A percentile compares a stretch with the other conserved stretches of the same genome.
Evolutionary conservation across 2,888 invertebrate genomes (phyloP).

Genomic region (Sturmia bella): DNA sequence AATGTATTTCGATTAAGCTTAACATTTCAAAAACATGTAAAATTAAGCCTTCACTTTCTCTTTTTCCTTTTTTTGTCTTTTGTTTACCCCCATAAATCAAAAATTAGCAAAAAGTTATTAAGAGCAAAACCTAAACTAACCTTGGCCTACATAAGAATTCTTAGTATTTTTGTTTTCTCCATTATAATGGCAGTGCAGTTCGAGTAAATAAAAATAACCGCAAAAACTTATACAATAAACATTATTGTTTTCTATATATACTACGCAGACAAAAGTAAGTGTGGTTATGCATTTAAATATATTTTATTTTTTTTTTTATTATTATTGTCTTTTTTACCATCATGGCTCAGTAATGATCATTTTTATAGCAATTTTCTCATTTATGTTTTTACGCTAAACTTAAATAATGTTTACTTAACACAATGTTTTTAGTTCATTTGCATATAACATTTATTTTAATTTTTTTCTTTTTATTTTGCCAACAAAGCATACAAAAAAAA

Average conservation of each 20-base stretch:
- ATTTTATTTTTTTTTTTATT: slow-evolving; percentile 6
- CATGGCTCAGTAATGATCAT: slow-evolving; percentile 19
- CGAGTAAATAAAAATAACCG: slow-evolving; percentile 23
- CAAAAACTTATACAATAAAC: slow-evolving; percentile 15
- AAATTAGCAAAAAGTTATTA: not conserved
- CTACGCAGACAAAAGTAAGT: not conserved
- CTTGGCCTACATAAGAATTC: slow-evolving; percentile 39
- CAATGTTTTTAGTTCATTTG: slow-evolving; percentile 63
- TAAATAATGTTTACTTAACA: slow-evolving; percentile 48
- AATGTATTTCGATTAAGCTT: no score
- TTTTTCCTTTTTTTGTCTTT: not conserved
- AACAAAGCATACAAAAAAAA: not conserved
- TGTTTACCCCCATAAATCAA: not conserved
- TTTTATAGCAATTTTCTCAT: slow-evolving; percentile 58
- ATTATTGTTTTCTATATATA: slow-evolving; percentile 26
- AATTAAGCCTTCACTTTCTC: no score
- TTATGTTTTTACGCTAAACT: slow-evolving; percentile 60
- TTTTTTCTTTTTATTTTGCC: not conserved
- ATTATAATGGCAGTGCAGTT: slow-evolving; percentile 8
- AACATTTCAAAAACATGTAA: no score
- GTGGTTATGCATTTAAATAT: not conserved
- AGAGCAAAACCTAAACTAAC: slow-evolving; percentile 17
- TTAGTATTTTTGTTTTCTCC: not conserved
- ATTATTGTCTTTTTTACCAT: slow-evolving; percentile 2
- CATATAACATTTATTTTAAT: slow-evolving; percentile 45